Percentiles rank a stretch among this genome's conserved stretches.
phyloP scores from a whole-genome alignment of 2,113 vertebrate genomes.

The Tyto alba region DNA sequence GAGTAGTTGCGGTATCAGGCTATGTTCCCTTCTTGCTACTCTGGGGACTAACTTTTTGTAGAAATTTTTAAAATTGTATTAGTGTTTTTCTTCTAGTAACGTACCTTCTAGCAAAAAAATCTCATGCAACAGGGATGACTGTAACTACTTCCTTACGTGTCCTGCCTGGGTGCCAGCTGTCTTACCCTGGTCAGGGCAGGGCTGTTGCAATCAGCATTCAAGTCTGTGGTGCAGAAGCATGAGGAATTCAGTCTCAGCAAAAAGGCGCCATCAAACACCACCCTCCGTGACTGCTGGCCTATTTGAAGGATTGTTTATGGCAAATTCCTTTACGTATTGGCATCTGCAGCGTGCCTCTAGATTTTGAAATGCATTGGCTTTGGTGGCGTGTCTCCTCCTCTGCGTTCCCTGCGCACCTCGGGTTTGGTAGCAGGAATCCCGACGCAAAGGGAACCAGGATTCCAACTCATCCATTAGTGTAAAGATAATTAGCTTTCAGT shows the following conservation, averaged over 20 bases:
- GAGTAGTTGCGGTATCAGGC: neutral
- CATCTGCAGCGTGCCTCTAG: neutral
- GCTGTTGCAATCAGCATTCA: neutral
- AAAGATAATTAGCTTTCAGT: neutral
- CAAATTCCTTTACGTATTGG: neutral
- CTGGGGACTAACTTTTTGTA: neutral
- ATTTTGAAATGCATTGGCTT: neutral
- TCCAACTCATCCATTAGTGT: neutral
- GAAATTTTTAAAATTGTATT: neutral
- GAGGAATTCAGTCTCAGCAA: slow-evolving; percentile 3
- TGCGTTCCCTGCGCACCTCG: accelerated
- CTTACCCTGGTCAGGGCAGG: neutral
- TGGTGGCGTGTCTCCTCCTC: neutral
- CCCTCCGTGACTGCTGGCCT: neutral
- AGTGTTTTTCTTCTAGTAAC: neutral
- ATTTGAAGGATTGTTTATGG: neutral
- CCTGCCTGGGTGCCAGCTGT: neutral
- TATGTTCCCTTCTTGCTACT: neutral
- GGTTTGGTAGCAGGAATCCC: neutral
- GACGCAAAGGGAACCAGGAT: neutral
- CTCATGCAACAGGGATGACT: neutral
- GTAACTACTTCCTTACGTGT: neutral
- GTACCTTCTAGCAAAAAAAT: neutral
- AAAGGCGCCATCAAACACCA: neutral
- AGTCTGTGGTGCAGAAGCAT: neutral